Conservation (phyloP, 2,797 vertebrate species). For the Vultur gryphus region DNA sequence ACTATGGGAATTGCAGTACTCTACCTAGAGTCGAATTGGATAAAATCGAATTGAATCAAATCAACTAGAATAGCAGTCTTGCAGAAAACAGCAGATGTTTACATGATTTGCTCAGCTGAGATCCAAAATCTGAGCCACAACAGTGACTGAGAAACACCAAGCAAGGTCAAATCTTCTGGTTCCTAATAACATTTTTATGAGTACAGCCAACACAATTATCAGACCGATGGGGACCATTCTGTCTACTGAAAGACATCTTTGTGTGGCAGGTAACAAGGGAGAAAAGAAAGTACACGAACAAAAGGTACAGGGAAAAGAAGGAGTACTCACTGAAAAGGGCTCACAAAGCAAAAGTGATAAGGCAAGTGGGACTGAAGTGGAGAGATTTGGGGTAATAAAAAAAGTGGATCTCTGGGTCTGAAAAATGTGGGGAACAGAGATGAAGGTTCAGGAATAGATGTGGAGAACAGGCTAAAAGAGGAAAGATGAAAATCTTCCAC, state of each 20-base stretch:
- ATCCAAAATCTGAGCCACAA: conserved; percentile 62
- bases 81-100: conserved; percentile 46
- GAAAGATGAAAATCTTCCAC: not conserved
- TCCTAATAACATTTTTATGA: conserved; percentile 53
- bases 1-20: not conserved
- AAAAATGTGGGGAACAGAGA: not conserved
- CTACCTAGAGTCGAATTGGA: not conserved
- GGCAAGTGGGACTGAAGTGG: not conserved
- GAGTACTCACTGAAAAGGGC: not conserved
- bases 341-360: not conserved
- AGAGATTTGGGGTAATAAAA: not conserved
- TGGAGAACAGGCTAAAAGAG: not conserved
- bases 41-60: conserved; percentile 35
- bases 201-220: conserved; percentile 6
- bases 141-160: conserved; percentile 59
- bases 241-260: not conserved
- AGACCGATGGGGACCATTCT: not conserved
- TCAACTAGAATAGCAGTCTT: conserved; percentile 4
- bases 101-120: conserved; percentile 47
- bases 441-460: not conserved
- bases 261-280: not conserved
- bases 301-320: not conserved
- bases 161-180: conserved; percentile 61
- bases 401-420: not conserved
- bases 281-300: not conserved